Evolutionary conservation across 2,888 invertebrate genomes (phyloP), one percentile per base, ranked within the genome.

Genomic region (Calameuta idolon): DNA sequence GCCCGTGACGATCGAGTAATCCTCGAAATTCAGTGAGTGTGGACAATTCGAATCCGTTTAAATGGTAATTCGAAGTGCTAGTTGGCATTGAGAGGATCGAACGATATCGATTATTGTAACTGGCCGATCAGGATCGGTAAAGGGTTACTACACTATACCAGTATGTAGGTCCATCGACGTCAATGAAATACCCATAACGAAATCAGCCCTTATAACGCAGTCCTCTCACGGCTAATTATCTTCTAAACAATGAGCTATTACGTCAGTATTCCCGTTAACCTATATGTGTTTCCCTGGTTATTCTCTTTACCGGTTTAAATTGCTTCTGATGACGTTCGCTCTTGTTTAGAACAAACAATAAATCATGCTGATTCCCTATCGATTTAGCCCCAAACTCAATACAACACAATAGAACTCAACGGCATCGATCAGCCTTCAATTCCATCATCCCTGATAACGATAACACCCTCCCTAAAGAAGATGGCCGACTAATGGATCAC

Each of bases 11-110:
- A 71, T 12, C 71, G 71, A 31, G 71, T 71, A 71, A 71, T 71
- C 71, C 71, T 34, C 71, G 71, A 71, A 71, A 71, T 34, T 33
- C 74, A 30, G 74, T 35, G 74, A 74, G 37, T 33, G 74, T 68
- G 76, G 74, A 73, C 79, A 74, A 75, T 82, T 81, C 79, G 79
- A 83, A 84, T 83, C 83, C 82, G 81, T 84, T 84, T 83, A 84
- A 84, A 84, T 80, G 83, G 81, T 82, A 83, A 84, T 84, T 84
- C 81, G 79, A 73, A 83, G 81, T 83, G 82, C 81, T 81, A 81
- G 81, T 81, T 76, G 73, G 73, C 35, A 74, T n/a, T 15, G 34
- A 74, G 74, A 35, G 74, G 11, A 74, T 33, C 30, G 31, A 71
- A 34, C 33, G 74, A 74, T 33, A 74, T 33, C 34, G 74, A 74